Conservation (phyloP, 2,797 vertebrate species). For the Anguilla marmorata region DNA sequence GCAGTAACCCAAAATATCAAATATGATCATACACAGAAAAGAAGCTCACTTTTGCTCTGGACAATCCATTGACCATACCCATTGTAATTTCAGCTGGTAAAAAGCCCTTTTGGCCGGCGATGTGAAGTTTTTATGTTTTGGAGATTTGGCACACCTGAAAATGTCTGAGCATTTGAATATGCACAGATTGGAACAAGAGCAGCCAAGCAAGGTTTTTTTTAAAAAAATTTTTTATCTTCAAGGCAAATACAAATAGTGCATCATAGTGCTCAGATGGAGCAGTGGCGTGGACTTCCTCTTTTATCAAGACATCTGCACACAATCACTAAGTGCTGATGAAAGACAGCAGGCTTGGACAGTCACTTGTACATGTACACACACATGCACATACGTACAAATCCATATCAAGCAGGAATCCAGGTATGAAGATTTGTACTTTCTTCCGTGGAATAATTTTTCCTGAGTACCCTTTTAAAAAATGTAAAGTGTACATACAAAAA, state of each 20-base stretch:
- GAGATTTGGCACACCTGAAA: not conserved
- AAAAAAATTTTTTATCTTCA: not conserved
- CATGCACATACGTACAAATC: no score
- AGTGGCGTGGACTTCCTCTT: not conserved
- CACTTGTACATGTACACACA: not conserved
- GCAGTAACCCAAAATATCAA: no score
- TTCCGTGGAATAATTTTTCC: no score
- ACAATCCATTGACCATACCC: no score
- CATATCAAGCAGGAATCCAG: no score
- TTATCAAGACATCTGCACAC: not conserved
- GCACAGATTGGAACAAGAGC: not conserved
- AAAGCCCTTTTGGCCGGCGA: no score
- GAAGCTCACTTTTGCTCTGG: no score
- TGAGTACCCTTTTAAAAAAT: no score
- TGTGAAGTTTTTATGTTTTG: not conserved
- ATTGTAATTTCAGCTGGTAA: no score
- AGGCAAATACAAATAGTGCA: not conserved
- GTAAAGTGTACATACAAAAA: no score
- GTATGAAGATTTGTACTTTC: no score
- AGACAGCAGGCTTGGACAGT: not conserved
- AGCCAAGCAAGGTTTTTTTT: not conserved
- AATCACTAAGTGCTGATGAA: not conserved
- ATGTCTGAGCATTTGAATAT: not conserved
- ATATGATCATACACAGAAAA: no score
- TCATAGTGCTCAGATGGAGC: not conserved